Conservation (phyloP, 2,797 vertebrate genomes). For the Oreonectes daqikongensis region DNA sequence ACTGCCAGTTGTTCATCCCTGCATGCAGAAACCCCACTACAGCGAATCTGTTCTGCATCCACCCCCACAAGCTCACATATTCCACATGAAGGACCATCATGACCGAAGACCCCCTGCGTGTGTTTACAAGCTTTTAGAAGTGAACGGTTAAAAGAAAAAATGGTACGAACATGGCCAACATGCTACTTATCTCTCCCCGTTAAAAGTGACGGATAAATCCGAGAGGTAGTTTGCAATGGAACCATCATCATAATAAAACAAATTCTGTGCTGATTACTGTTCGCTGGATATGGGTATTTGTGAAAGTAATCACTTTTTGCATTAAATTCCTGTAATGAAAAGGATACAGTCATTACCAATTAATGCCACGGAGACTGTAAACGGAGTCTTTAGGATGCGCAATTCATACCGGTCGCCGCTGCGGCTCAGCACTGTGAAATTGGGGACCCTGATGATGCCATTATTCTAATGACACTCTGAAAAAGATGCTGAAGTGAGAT, state of each 20-base stretch:
- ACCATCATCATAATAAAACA: conserved; percentile 42
- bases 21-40: neutral
- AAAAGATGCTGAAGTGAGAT: conserved; percentile 47
- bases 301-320: conserved; percentile 56
- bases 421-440: conserved; percentile 67
- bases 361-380: conserved; percentile 46
- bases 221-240: conserved; percentile 26
- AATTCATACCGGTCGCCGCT: conserved; percentile 67
- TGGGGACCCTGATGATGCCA: conserved; percentile 67
- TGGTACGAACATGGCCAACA: neutral
- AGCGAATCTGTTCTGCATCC: neutral
- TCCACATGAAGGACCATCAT: conserved; percentile 5
- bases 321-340: conserved; percentile 55
- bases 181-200: conserved; percentile 5
- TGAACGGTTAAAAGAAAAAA: conserved; percentile 23
- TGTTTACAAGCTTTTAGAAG: conserved; percentile 22
- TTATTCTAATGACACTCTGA: conserved; percentile 65
- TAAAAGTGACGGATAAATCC: conserved; percentile 18
- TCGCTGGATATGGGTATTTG: conserved; percentile 41
- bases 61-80: conserved; percentile 18
- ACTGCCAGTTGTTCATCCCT: neutral
- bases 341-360: conserved; percentile 41
- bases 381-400: conserved; percentile 54
- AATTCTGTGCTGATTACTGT: conserved; percentile 46
- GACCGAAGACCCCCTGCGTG: neutral